phyloP scores from a whole-genome alignment of 1,140 invertebrate species.

The Drosophila watanabei region DNA sequence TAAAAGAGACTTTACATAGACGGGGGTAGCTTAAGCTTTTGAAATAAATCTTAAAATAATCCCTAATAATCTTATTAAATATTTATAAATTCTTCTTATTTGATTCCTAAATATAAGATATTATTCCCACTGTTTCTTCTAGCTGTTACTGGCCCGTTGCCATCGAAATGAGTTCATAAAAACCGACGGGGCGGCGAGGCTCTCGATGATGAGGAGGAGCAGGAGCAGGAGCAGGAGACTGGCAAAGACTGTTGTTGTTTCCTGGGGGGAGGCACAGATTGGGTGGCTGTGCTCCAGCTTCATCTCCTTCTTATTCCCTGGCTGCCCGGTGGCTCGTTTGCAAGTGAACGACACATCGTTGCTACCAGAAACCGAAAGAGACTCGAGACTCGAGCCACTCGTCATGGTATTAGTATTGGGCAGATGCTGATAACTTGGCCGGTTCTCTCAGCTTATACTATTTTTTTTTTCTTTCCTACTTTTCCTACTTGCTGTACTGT shows the following conservation, averaged over 20 bases:
- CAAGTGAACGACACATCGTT: slow-evolving; percentile 70
- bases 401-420: slow-evolving; percentile 47
- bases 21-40: accelerated
- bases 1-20: too few relatives aligned
- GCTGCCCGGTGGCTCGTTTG: slow-evolving; percentile 66
- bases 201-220: slow-evolving; percentile 27
- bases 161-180: slow-evolving; percentile 75
- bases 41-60: background rate
- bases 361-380: slow-evolving; percentile 44
- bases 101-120: background rate
- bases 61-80: background rate
- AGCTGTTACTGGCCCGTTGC: slow-evolving; percentile 27
- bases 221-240: background rate
- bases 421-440: slow-evolving; percentile 78
- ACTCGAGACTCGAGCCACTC: slow-evolving; percentile 25
- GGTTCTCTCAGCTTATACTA: slow-evolving; percentile 42
- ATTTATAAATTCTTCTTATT: too few relatives aligned
- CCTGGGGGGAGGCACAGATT: slow-evolving; percentile 38
- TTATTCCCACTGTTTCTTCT: slow-evolving; percentile 53
- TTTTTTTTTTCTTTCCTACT: slow-evolving; percentile 5
- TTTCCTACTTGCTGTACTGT: slow-evolving; percentile 10
- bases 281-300: slow-evolving; percentile 17
- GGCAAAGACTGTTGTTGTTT: slow-evolving; percentile 1
- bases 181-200: slow-evolving; percentile 38
- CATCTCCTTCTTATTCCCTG: slow-evolving; percentile 25